These are phyloP conservation scores for Leucania comma DNA, from an alignment of 2,888 invertebrate species.

Conservation along the genomic window DNA sequence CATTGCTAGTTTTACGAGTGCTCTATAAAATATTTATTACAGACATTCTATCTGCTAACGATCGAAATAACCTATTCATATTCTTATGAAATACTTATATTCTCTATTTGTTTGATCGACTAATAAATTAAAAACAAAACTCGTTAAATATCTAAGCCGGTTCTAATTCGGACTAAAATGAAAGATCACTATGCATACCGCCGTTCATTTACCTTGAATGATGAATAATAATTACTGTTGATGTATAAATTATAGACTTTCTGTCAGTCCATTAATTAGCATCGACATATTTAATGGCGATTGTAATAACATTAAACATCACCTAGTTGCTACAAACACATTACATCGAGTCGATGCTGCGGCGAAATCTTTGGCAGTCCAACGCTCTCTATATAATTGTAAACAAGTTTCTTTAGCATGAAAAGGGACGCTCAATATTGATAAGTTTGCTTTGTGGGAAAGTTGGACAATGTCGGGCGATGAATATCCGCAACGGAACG, in stretches of 20 bases:
- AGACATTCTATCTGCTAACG: constrained; percentile 84
- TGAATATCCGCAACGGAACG: constrained; percentile 66
- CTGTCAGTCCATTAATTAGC: constrained; percentile 84
- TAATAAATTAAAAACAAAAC: constrained; percentile 81
- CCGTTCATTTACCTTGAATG: constrained; percentile 87
- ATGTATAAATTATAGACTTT: constrained; percentile 84
- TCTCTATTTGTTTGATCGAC: constrained; percentile 79
- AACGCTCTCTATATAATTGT: constrained; percentile 29
- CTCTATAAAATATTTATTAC: constrained; percentile 87
- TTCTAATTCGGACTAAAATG: constrained; percentile 82
- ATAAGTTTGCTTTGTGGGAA: constrained; percentile 60
- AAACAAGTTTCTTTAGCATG: constrained; percentile 37
- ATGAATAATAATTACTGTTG: constrained; percentile 84
- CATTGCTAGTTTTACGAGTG: constrained; percentile 81
- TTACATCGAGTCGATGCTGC: constrained; percentile 25
- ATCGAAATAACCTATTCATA: constrained; percentile 85
- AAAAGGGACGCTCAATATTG: constrained; percentile 53
- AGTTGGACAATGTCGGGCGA: constrained; percentile 68
- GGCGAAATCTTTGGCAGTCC: constrained; percentile 36
- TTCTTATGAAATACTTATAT: constrained; percentile 83
- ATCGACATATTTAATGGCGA: constrained; percentile 77
- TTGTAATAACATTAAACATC: constrained; percentile 71
- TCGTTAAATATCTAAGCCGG: constrained; percentile 80
- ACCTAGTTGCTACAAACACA: constrained; percentile 62
- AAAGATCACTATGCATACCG: constrained; percentile 84